Conservation (phyloP, 2,888 invertebrate genomes). For the Dynastes hyllus region DNA sequence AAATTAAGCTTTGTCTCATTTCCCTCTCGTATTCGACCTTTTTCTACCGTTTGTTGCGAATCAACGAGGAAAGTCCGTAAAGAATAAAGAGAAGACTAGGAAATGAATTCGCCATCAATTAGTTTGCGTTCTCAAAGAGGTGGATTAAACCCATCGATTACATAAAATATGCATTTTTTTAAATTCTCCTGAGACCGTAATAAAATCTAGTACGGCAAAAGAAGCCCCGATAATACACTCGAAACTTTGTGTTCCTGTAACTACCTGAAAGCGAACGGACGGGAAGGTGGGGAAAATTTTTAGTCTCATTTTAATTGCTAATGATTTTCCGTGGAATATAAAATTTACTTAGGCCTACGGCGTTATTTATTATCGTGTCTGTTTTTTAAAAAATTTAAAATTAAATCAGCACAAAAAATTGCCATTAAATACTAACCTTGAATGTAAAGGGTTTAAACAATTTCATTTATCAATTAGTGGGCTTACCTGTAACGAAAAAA, state of each 20-base stretch:
- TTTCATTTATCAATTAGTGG: neutral
- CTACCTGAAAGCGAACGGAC: constrained; percentile 9
- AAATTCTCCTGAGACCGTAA: neutral
- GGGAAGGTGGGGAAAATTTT: constrained; percentile 26
- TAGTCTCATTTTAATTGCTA: constrained; percentile 37
- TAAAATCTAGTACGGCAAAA: neutral
- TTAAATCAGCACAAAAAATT: constrained; percentile 13
- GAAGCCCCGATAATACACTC: neutral
- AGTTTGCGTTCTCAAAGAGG: constrained; percentile 10
- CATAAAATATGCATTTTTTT: constrained; percentile 34
- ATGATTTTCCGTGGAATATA: constrained; percentile 30
- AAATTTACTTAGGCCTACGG: constrained; percentile 25
- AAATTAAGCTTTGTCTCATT: constrained; percentile 15
- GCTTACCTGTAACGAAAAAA: constrained; percentile 8
- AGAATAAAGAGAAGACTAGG: neutral
- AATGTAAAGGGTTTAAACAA: neutral
- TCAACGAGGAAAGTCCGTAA: neutral
- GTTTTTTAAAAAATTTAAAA: constrained; percentile 22
- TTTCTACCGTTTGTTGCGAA: constrained; percentile 12
- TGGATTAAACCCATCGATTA: constrained; percentile 33
- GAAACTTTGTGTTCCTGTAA: neutral
- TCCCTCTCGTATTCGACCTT: neutral
- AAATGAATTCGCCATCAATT: constrained; percentile 27
- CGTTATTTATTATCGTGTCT: constrained; percentile 23
- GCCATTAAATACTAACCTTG: neutral